A percentile compares a stretch with the other conserved stretches of the same genome.
Evolutionary conservation across 2,113 vertebrate genomes (phyloP).

Genomic region (Climacteris rufus): DNA sequence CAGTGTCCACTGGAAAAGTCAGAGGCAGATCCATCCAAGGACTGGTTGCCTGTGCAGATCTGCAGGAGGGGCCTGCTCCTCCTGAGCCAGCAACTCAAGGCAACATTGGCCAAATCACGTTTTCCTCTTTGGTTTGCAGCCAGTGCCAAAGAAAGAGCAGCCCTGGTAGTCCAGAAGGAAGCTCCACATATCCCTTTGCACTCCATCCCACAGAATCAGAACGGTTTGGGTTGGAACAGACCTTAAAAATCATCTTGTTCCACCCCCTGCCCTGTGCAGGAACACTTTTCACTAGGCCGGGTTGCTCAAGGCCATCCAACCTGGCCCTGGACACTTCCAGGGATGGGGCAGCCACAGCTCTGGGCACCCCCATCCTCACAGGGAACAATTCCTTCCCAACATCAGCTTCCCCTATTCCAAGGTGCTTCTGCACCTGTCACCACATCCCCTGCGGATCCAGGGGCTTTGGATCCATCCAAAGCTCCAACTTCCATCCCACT

Average conservation of each 20-base stretch:
- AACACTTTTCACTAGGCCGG: neutral
- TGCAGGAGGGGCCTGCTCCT: neutral
- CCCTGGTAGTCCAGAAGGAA: neutral
- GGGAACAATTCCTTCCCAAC: neutral
- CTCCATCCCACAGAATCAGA: neutral
- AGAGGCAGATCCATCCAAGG: fast-evolving
- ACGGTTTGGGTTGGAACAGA: neutral
- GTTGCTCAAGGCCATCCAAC: neutral
- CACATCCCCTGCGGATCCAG: neutral
- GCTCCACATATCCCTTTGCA: fast-evolving
- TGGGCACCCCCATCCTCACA: neutral
- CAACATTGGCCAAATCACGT: neutral
- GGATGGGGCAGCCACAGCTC: neutral
- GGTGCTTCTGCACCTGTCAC: neutral
- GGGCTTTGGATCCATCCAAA: neutral
- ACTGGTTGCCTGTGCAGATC: neutral
- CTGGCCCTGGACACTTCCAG: neutral
- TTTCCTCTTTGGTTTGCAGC: neutral
- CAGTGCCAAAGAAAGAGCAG: neutral
- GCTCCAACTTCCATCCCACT: neutral
- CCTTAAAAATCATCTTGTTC: too few species aligned
- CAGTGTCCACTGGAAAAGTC: neutral
- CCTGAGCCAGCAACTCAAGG: neutral
- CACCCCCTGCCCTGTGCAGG: neutral
- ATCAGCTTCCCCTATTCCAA: neutral